Base-by-base conservation (phyloP, 2,113 vertebrate genomes). In the Pollachius pollachius region DNA sequence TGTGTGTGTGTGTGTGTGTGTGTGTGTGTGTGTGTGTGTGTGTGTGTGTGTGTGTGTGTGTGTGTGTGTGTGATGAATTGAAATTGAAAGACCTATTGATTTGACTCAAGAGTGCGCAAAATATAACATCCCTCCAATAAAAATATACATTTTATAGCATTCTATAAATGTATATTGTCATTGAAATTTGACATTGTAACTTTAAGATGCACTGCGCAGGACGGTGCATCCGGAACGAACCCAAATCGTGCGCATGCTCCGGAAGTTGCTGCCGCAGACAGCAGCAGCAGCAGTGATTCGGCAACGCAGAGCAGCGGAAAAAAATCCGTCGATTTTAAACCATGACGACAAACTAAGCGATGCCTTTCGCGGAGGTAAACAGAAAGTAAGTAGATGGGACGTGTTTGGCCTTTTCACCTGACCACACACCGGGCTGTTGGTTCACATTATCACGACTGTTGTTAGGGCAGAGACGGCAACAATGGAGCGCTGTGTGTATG, bases 211-310 rank as follows among this genome's bases (percentile, higher is more conserved):
- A 63, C 78, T 73, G 85, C 70, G 69, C 72, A 76, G 41, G 68
- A 18, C 48, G 52, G 64, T 5, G 61, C 63, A 81, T 81, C 85
- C 79, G 77, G 75, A 71, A 59, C 71, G 37, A 61, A 52, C 68
- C 37, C 71, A 0, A 12, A 3, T 1, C 73, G 23, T 75, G 90
- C 92, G 92, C 92, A 92, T 91, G 92, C 91, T 88, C 88, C 75
- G 85, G 88, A 91, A 92, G 91, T 91, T 87, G 90, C 85, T 92
- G 91, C 91, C 90, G 92, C 92, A 93, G 91, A 93, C 89, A 92
- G 92, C 87, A 90, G 91, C 89, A 41, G 37, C 41, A 89, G 91
- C 90, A 92, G 92, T 92, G 92, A 93, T 93, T 93, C 91, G 91
- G 92, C 84, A 84, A 80, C 88, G 88, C 85, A 87, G 77, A 84